Evolutionary conservation across 2,113 vertebrate species (phyloP).

Genomic region (Phyllostomus discolor): DNA sequence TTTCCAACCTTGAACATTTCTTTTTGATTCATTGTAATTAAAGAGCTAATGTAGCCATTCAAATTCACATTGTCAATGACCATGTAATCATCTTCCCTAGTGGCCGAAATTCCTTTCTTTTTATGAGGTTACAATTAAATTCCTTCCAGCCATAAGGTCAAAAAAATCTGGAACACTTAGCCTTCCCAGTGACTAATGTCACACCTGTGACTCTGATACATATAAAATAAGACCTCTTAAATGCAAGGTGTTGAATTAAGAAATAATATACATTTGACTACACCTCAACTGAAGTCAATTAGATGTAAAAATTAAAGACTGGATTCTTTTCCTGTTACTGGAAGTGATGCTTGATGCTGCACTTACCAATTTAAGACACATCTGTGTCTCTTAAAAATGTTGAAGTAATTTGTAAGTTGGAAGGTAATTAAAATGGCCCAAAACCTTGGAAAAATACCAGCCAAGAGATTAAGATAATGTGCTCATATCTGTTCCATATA

Average conservation of each 20-base stretch:
- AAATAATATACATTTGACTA: conserved; percentile 70
- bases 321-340: conserved; percentile 55
- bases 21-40: conserved; percentile 62
- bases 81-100: conserved; percentile 69
- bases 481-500: not conserved
- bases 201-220: conserved; percentile 62
- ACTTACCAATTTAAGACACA: conserved; percentile 66
- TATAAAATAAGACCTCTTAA: conserved; percentile 68
- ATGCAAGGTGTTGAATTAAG: conserved; percentile 69
- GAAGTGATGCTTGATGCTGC: conserved; percentile 66
- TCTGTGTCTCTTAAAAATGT: conserved; percentile 67
- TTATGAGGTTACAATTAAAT: conserved; percentile 70
- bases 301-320: conserved; percentile 69
- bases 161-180: conserved; percentile 61
- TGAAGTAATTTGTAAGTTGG: conserved; percentile 65
- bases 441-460: conserved; percentile 38
- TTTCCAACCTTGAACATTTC: conserved; percentile 66
- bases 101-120: conserved; percentile 46
- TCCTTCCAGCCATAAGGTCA: conserved; percentile 69
- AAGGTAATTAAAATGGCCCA: conserved; percentile 59
- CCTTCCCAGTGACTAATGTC: conserved; percentile 62
- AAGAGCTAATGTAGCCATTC: conserved; percentile 67
- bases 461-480: conserved; percentile 50
- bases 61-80: conserved; percentile 72
- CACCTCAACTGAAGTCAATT: conserved; percentile 61